Evolutionary conservation across 1,140 invertebrate genomes (phyloP).

Genomic region (Triops cancriformis): DNA sequence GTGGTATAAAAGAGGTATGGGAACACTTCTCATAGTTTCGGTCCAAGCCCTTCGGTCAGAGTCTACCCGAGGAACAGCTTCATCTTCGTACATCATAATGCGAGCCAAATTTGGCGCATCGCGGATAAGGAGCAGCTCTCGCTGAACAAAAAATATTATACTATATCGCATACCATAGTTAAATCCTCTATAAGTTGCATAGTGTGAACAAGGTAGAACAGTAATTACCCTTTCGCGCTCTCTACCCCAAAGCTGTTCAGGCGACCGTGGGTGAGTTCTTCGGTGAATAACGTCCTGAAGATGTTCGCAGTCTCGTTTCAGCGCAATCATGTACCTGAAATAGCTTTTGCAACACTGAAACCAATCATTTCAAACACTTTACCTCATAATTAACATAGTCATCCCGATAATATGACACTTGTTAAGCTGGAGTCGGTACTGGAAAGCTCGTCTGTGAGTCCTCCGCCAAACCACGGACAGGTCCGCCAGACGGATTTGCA

Average conservation of each 20-base stretch:
- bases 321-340: background rate
- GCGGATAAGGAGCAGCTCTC: background rate
- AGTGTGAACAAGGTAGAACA: no score
- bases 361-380: background rate
- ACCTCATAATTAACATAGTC: background rate
- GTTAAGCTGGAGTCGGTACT: background rate
- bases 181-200: no score
- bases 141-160: background rate
- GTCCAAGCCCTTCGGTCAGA: background rate
- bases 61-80: background rate
- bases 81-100: constrained; percentile 5
- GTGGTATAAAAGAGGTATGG: background rate
- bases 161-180: no score
- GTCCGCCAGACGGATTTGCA: background rate
- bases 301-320: background rate
- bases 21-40: background rate
- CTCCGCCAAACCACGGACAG: background rate
- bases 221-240: background rate
- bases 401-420: background rate
- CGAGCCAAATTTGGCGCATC: background rate
- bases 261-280: background rate
- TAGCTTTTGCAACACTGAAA: background rate
- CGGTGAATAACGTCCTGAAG: background rate
- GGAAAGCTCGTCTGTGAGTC: background rate
- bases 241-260: background rate